Percentiles rank a stretch among this genome's conserved stretches.
Evolutionary conservation across 1,140 invertebrate genomes (phyloP).

Genomic region (Parasteatoda tepidariorum): DNA sequence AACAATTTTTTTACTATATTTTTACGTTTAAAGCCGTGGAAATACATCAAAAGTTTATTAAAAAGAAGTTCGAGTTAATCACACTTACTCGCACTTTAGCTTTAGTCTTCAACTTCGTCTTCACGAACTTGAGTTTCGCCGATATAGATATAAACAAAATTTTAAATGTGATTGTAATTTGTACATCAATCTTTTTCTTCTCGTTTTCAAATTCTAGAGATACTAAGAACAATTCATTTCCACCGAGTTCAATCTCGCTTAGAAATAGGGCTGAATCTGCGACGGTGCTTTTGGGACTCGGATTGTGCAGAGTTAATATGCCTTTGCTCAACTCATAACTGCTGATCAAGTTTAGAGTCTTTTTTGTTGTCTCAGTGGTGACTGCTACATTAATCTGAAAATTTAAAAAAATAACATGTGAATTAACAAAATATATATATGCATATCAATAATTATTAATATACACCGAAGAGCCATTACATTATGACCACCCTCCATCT

Average conservation of each 20-base stretch:
- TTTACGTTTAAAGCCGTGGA: no score
- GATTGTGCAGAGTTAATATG: background rate
- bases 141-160: conserved; percentile 55
- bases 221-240: conserved; percentile 43
- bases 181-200: conserved; percentile 45
- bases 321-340: conserved; percentile 48
- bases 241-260: conserved; percentile 53
- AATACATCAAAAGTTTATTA: no score
- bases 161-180: conserved; percentile 43
- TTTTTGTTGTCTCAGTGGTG: conserved; percentile 33
- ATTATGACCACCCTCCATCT: no score
- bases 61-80: background rate
- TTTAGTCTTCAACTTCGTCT: conserved; percentile 31
- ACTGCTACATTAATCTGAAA: conserved; percentile 49
- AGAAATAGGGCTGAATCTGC: conserved; percentile 21
- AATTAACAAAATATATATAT: no score
- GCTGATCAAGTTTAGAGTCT: conserved; percentile 24
- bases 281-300: background rate
- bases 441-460: no score
- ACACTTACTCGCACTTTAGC: conserved; percentile 38
- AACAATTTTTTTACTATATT: no score
- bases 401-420: background rate
- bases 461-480: no score
- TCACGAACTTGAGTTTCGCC: conserved; percentile 52
- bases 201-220: conserved; percentile 52